Evolutionary conservation across 2,888 invertebrate genomes (phyloP).

Genomic region (Thereva nobilitata): DNA sequence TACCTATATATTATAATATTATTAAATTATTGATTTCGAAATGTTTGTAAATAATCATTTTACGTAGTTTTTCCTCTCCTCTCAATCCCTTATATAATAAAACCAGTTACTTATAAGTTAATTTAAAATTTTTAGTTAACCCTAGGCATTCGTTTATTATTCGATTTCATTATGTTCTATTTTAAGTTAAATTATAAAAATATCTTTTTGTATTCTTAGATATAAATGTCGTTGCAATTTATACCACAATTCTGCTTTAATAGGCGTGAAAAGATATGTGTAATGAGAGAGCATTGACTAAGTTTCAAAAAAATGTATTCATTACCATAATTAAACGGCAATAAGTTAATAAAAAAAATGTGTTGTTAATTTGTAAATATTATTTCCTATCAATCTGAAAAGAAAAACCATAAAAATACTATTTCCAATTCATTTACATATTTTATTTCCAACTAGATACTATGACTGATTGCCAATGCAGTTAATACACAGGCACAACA

Average conservation of each 20-base stretch:
- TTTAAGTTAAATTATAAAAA: slow-evolving; percentile 24
- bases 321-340: no score
- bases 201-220: slow-evolving; percentile 30
- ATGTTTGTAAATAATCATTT: slow-evolving; percentile 34
- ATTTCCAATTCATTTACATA: no score
- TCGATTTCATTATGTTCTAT: slow-evolving; percentile 21
- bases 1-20: slow-evolving; percentile 11
- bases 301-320: no score
- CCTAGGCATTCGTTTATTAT: slow-evolving; percentile 22
- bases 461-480: no score
- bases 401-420: no score
- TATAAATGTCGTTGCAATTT: slow-evolving; percentile 25
- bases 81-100: slow-evolving; percentile 1
- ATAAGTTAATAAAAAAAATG: no score
- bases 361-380: no score
- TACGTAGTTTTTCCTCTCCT: slow-evolving; percentile 18
- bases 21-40: slow-evolving; percentile 21
- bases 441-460: no score
- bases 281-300: no score
- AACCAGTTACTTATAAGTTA: slow-evolving; percentile 12
- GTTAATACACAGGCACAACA: no score
- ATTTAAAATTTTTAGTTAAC: slow-evolving; percentile 14
- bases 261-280: no score
- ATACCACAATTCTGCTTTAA: background rate
- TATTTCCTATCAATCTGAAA: no score